Conservation (phyloP, 1,140 invertebrate genomes). For the Apis dorsata region DNA sequence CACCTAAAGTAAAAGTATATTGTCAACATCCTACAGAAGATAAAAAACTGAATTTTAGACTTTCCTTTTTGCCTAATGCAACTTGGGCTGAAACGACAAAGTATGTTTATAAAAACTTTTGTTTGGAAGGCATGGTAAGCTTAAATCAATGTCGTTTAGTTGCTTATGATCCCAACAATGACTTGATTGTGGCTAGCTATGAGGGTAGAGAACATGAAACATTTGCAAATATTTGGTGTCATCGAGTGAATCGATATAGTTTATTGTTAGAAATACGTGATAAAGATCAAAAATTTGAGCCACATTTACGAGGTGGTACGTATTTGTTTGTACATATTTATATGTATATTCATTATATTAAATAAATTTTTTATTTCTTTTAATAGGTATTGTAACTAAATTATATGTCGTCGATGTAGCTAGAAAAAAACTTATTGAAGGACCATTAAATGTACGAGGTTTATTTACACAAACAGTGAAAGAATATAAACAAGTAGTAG, state of each 20-base stretch:
- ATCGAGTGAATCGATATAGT: slow-evolving; percentile 76
- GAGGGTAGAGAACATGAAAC: slow-evolving; percentile 82
- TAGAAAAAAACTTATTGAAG: slow-evolving; percentile 82
- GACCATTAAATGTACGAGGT: slow-evolving; percentile 83
- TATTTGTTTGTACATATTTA: not conserved
- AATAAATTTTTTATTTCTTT: not conserved
- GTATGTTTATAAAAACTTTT: slow-evolving; percentile 83
- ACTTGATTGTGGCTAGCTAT: slow-evolving; percentile 87
- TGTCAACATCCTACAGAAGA: slow-evolving; percentile 83
- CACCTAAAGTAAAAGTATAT: slow-evolving; percentile 82
- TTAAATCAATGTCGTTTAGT: slow-evolving; percentile 87
- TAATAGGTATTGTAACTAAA: slow-evolving; percentile 82
- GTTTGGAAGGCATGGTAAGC: slow-evolving; percentile 82
- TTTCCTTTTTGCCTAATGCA: slow-evolving; percentile 82
- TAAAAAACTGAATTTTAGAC: slow-evolving; percentile 80
- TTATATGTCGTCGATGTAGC: slow-evolving; percentile 84
- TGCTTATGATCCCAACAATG: slow-evolving; percentile 84
- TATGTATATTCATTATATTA: not conserved
- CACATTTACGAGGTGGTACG: slow-evolving; percentile 82
- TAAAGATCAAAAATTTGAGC: slow-evolving; percentile 84
- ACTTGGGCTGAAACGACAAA: slow-evolving; percentile 82
- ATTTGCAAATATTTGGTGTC: slow-evolving; percentile 80
- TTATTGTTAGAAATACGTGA: slow-evolving; percentile 86
- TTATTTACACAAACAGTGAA: slow-evolving; percentile 81
- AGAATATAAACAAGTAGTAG: slow-evolving; percentile 83